Base-by-base conservation (phyloP, 2,113 vertebrate genomes). In the Etheostoma spectabile region DNA sequence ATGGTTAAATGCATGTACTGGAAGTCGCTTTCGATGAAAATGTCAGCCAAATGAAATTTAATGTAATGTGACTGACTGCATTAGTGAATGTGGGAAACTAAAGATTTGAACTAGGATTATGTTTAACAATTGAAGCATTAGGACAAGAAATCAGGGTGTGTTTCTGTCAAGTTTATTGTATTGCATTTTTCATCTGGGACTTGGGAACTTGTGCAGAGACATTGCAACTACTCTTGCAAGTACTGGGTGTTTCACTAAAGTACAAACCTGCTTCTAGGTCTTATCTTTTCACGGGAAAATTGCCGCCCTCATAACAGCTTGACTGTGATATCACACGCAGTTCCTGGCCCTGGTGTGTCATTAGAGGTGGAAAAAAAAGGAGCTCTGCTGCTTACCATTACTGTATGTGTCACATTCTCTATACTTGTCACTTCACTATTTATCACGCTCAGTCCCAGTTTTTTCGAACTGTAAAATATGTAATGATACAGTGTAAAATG, bases 401-500 rank as follows among this genome's bases (percentile, higher is more conserved):
- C 35, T 38, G 35, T 38, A 68, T n/a, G 42, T 84, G 82, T 82
- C 78, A 82, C 68, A 74, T 77, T 81, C 35, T 78, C 30, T 61
- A 30, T 84, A 88, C 70, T 63, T 88, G 86, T 86, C 77, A 73
- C 46, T 88, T 88, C 56, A 63, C 56, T 78, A 80, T 82, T 83
- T 63, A 84, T 89, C 77, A 74, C 4, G 18, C 38, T 78, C 73
- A 42, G 65, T 45, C 42, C 33, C 59, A 53, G 18, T 74, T 46
- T 63, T 63, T 74, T 61, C 55, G 51, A 45, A 66, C 67, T 60
- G 60, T 63, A 79, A 82, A 89, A 89, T 86, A 84, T 85, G 64
- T 70, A 83, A 88, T 83, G 80, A 80, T 70, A 79, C 53, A 65
- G 51, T 79, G 77, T 86, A 68, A 84, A 88, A 91, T 88, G 52